Evolutionary conservation across 2,888 invertebrate species (phyloP).

Genomic region (Cataglyphis rosenhaueri): DNA sequence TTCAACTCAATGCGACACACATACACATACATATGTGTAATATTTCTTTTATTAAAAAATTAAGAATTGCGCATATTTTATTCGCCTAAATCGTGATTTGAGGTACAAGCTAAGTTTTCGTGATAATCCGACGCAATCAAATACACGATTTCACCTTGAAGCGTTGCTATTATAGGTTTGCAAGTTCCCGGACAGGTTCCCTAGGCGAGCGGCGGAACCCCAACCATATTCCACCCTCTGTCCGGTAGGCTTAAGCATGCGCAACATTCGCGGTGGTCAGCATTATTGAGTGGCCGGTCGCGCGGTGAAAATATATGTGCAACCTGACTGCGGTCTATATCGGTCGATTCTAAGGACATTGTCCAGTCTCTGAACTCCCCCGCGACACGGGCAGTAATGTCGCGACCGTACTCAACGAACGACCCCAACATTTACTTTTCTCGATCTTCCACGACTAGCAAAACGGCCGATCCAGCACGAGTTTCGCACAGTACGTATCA

Average conservation of each 20-base stretch:
- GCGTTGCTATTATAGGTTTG: constrained; percentile 53
- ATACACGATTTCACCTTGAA: constrained; percentile 75
- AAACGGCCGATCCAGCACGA: constrained; percentile 30
- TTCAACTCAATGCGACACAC: background rate
- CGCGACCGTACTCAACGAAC: constrained; percentile 65
- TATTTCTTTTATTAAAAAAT: background rate
- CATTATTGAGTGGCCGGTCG: constrained; percentile 82
- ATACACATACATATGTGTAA: background rate
- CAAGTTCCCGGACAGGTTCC: constrained; percentile 38
- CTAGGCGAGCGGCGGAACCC: constrained; percentile 50
- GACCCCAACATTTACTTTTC: constrained; percentile 25
- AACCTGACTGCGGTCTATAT: constrained; percentile 73
- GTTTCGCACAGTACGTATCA: constrained; percentile 49
- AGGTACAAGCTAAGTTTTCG: background rate
- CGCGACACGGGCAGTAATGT: constrained; percentile 72
- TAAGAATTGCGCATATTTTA: background rate
- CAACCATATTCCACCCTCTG: constrained; percentile 66
- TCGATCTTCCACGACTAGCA: constrained; percentile 13
- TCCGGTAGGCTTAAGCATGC: constrained; percentile 77
- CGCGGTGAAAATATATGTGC: constrained; percentile 75
- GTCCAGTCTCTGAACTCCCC: constrained; percentile 78
- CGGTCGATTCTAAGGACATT: constrained; percentile 79
- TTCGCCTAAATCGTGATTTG: background rate
- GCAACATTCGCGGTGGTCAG: constrained; percentile 81
- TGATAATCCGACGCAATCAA: constrained; percentile 2